Base-by-base conservation (phyloP, 2,113 vertebrate genomes). In the Mystacornis crossleyi region DNA sequence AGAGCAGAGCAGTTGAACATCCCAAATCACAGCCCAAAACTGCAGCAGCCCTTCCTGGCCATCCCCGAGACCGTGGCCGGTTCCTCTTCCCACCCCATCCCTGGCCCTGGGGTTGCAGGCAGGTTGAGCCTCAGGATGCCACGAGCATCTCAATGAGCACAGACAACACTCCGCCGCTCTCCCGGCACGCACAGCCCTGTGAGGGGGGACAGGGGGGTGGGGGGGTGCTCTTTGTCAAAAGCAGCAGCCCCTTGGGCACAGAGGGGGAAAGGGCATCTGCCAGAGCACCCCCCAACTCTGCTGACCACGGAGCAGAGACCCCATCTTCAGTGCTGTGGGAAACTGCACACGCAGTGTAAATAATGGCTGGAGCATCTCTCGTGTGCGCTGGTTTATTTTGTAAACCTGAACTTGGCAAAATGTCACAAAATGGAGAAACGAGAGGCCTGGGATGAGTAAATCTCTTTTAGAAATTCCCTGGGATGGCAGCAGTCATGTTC, bases 351-450 rank as follows among this genome's bases (percentile, higher is more conserved):
- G 75, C 75, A 33, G 38, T 0, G 28, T 66, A 74, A 93, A 86
- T 89, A 71, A 83, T 0, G 25, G 47, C 79, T 72, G 71, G 75
- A 50, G 60, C 34, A 12, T 83, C 85, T 94, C 60, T 50, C 38
- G 33, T 4, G 65, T 18, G 58, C 10, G 6, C 72, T 12, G 64
- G 83, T 92, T 97, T 97, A 36, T 97, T 97, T 97, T 94, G 97
- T 96, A 98, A 98, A 97, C 40, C 80, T 97, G 98, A 98, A 97
- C 98, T 98, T 98, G 97, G 69, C 94, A 97, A 95, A 97, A 98
- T 98, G 98, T 98, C 98, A 98, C 12, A 31, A 72, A 97, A 88
- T 38, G 77, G 93, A 94, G 58, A 87, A 97, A 91, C 40, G 86
- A 73, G 94, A 89, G 8, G 74, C 87, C 89, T 86, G 97, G 97